Evolutionary conservation across 2,113 vertebrate species (phyloP).

Genomic region (Psittacus erithacus): DNA sequence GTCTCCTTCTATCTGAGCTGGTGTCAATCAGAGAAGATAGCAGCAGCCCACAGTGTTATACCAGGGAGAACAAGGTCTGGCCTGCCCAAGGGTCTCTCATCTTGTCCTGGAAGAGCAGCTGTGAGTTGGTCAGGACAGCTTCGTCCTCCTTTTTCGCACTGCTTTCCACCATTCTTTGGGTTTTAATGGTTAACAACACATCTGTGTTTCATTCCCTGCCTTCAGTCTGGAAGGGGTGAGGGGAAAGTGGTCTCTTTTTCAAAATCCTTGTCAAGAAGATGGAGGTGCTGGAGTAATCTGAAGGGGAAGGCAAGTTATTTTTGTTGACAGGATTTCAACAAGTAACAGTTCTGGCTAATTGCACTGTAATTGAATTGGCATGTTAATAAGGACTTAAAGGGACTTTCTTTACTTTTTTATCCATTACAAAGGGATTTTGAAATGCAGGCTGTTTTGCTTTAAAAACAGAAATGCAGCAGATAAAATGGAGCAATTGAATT

Average conservation of each 20-base stretch:
- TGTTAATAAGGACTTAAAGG: neutral
- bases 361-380: neutral
- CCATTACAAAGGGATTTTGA: neutral
- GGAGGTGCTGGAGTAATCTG: neutral
- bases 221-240: neutral
- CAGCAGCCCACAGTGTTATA: neutral
- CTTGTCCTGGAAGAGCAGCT: neutral
- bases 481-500: slow-evolving; percentile 15
- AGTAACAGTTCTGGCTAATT: slow-evolving; percentile 45
- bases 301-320: slow-evolving; percentile 4
- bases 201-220: slow-evolving; percentile 14
- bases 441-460: neutral
- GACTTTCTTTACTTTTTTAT: neutral
- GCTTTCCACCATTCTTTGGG: neutral
- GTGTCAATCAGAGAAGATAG: neutral
- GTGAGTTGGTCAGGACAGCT: neutral
- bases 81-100: neutral
- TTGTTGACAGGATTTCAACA: slow-evolving; percentile 44
- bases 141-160: neutral
- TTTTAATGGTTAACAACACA: neutral
- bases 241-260: neutral
- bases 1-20: neutral
- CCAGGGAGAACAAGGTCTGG: neutral
- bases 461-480: slow-evolving; percentile 21
- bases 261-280: neutral